These are phyloP conservation scores for Ianthella basta DNA, from an alignment of 37 sponge, comb jelly and placozoan species.

Conservation along the genomic window DNA sequence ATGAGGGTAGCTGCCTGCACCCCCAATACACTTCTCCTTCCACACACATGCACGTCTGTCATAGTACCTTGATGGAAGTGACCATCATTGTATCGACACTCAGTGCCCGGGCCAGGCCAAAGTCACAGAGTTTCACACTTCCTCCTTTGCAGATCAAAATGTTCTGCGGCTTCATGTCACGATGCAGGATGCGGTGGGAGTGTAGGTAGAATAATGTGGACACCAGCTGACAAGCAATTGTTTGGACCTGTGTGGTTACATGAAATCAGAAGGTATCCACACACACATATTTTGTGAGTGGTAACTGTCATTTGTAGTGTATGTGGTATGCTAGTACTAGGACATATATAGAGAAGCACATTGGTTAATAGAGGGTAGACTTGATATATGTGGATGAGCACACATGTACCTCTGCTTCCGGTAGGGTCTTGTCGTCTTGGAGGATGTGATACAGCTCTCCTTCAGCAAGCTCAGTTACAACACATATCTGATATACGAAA, in stretches of 20 bases:
- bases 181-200: constrained; percentile 89
- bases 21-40: background rate
- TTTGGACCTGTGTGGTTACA: constrained; percentile 54
- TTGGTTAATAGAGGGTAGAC: background rate
- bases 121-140: constrained; percentile 89
- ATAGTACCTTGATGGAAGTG: constrained; percentile 87
- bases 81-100: constrained; percentile 84
- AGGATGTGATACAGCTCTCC: constrained; percentile 94
- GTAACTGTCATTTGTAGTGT: too few relatives aligned
- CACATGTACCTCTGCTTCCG: constrained; percentile 48
- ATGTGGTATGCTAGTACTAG: too few relatives aligned
- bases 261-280: too few relatives aligned
- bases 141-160: constrained; percentile 89
- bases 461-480: constrained; percentile 95
- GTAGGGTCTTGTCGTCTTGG: constrained; percentile 84
- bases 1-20: background rate
- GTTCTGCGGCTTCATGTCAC: constrained; percentile 99
- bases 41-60: constrained; percentile 22
- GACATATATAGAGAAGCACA: too few relatives aligned
- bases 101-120: constrained; percentile 96
- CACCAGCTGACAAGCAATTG: constrained; percentile 87
- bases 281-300: background rate
- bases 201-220: constrained; percentile 94
- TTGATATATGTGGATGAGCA: background rate
- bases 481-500: constrained; percentile 73